These are phyloP conservation scores for Ornithoptera alexandrae DNA, from an alignment of 2,888 invertebrate genomes.

Conservation along the genomic window DNA sequence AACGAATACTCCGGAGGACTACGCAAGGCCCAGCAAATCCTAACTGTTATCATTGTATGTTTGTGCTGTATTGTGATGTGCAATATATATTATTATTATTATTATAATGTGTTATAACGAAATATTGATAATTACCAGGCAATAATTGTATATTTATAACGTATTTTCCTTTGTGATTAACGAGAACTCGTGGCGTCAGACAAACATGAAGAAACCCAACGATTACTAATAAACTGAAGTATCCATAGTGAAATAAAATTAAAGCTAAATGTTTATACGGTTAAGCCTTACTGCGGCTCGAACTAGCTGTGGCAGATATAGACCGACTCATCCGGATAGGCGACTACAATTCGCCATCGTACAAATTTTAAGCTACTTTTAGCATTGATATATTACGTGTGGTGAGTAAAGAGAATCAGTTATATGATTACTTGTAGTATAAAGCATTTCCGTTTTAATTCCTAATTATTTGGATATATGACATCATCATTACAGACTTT, in stretches of 20 bases:
- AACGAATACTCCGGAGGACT: constrained; percentile 82
- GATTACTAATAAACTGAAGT: constrained; percentile 1
- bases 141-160: neutral
- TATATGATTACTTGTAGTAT: too few species aligned
- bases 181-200: neutral
- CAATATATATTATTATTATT: neutral
- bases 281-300: neutral
- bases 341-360: neutral
- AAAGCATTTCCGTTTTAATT: too few species aligned
- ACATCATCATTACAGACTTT: too few species aligned
- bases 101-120: neutral
- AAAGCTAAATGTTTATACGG: neutral
- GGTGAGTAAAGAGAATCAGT: neutral
- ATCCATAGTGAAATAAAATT: neutral
- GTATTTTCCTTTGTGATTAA: constrained; percentile 1
- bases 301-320: neutral
- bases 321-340: neutral
- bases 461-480: too few species aligned
- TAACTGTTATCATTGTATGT: constrained; percentile 32
- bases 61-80: constrained; percentile 7
- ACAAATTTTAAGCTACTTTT: neutral
- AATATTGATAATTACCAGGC: neutral
- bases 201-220: constrained; percentile 2
- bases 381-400: neutral
- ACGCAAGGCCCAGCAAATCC: constrained; percentile 46